phyloP scores from a whole-genome alignment of 1,140 invertebrate species.

The Schlechtendalia chinensis region DNA sequence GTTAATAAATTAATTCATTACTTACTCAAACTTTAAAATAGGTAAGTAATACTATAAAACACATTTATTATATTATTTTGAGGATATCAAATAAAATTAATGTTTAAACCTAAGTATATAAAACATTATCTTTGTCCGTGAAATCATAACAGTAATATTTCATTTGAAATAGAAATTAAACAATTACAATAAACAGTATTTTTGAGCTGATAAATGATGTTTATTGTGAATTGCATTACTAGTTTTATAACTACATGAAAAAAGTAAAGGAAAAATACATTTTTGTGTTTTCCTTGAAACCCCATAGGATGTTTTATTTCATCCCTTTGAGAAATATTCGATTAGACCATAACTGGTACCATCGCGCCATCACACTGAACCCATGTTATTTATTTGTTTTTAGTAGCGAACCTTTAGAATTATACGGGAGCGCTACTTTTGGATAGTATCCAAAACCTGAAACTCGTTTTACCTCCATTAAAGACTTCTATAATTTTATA shows the following conservation, averaged over 20 bases:
- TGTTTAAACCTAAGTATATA: too few species aligned
- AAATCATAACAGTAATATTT: too few species aligned
- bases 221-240: not conserved
- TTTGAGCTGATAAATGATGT: slow-evolving; percentile 12
- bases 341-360: slow-evolving; percentile 17
- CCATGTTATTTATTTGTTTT: slow-evolving; percentile 42
- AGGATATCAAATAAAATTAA: too few species aligned
- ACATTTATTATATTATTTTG: too few species aligned
- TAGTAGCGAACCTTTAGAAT: slow-evolving; percentile 3
- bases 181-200: not conserved
- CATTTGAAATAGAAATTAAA: too few species aligned
- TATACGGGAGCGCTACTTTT: not conserved
- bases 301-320: slow-evolving; percentile 22
- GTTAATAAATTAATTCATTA: too few species aligned
- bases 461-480: not conserved
- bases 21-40: too few species aligned
- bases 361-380: not conserved
- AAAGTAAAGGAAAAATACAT: slow-evolving; percentile 5
- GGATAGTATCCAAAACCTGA: slow-evolving; percentile 1
- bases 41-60: too few species aligned
- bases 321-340: slow-evolving; percentile 15
- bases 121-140: too few species aligned
- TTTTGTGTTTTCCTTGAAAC: slow-evolving; percentile 14
- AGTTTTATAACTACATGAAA: too few species aligned
- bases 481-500: not conserved